These are phyloP conservation scores for Idaea biselata DNA, from an alignment of 2,888 invertebrate species.

Conservation along the genomic window DNA sequence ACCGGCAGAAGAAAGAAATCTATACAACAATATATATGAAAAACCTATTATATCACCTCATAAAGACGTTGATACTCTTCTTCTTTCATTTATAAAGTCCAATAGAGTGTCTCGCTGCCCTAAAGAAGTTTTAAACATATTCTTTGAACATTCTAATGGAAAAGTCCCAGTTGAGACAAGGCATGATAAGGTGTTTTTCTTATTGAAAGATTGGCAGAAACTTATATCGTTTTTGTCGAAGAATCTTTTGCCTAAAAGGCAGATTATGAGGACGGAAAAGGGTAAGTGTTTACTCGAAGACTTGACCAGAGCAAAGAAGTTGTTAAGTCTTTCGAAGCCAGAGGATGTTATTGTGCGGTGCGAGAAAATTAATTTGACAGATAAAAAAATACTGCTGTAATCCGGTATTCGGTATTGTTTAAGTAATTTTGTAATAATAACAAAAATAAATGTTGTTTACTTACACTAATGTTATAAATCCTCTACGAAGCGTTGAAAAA, in stretches of 20 bases:
- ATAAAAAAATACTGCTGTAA: slow-evolving; percentile 58
- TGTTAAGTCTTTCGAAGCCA: slow-evolving; percentile 45
- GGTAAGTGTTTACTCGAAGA: slow-evolving; percentile 67
- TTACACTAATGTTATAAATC: too few species aligned
- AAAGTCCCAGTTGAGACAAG: slow-evolving; percentile 57
- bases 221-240: slow-evolving; percentile 64
- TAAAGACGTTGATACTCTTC: slow-evolving; percentile 54
- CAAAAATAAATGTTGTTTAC: too few species aligned
- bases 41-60: slow-evolving; percentile 61
- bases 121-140: slow-evolving; percentile 60
- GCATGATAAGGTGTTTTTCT: slow-evolving; percentile 50
- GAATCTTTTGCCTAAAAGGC: slow-evolving; percentile 61
- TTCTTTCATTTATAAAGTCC: slow-evolving; percentile 52
- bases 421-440: too few species aligned
- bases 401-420: background rate
- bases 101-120: slow-evolving; percentile 37
- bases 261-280: slow-evolving; percentile 62
- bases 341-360: slow-evolving; percentile 52
- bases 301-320: slow-evolving; percentile 60
- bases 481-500: too few species aligned
- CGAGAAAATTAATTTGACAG: slow-evolving; percentile 38
- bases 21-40: slow-evolving; percentile 63
- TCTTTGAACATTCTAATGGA: slow-evolving; percentile 66
- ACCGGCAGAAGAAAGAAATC: slow-evolving; percentile 53
- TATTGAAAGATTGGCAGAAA: slow-evolving; percentile 69